Conservation (phyloP, 1,140 invertebrate species). For the Pseudomyrmex dendroicus region DNA sequence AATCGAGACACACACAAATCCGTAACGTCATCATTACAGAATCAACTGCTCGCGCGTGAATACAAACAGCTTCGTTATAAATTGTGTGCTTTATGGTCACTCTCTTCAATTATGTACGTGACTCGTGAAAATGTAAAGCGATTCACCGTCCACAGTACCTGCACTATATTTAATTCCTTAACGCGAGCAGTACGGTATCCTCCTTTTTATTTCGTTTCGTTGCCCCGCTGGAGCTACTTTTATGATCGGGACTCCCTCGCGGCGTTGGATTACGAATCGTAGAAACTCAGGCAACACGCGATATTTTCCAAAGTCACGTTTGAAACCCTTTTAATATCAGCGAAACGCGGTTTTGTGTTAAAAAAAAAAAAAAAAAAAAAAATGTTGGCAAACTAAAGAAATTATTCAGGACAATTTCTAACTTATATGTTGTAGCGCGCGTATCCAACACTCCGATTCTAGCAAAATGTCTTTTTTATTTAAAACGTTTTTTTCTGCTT, state of each 20-base stretch:
- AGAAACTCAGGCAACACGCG: conserved; percentile 39
- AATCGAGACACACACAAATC: conserved; percentile 26
- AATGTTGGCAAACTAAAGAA: not conserved
- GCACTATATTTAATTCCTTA: conserved; percentile 34
- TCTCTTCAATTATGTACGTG: conserved; percentile 39
- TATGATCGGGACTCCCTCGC: conserved; percentile 34
- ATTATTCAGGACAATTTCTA: not conserved
- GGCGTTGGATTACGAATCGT: conserved; percentile 36
- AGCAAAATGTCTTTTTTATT: not conserved
- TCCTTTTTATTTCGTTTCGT: conserved; percentile 28
- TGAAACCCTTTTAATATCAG: not conserved
- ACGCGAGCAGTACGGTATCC: conserved; percentile 26
- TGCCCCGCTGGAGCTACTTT: not conserved
- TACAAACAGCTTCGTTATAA: conserved; percentile 16
- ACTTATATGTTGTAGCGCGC: not conserved
- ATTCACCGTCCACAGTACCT: not conserved
- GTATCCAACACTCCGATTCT: not conserved
- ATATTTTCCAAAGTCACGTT: conserved; percentile 1
- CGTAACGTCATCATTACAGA: conserved; percentile 37
- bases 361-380: too few relatives aligned
- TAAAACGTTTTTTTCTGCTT: not conserved
- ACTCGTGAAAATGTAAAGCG: conserved; percentile 18
- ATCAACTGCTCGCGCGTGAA: conserved; percentile 23
- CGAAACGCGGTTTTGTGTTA: conserved; percentile 4
- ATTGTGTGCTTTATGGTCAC: conserved; percentile 29